Evolutionary conservation across 2,113 vertebrate genomes (phyloP).

Genomic region (Cryptotis parvus): DNA sequence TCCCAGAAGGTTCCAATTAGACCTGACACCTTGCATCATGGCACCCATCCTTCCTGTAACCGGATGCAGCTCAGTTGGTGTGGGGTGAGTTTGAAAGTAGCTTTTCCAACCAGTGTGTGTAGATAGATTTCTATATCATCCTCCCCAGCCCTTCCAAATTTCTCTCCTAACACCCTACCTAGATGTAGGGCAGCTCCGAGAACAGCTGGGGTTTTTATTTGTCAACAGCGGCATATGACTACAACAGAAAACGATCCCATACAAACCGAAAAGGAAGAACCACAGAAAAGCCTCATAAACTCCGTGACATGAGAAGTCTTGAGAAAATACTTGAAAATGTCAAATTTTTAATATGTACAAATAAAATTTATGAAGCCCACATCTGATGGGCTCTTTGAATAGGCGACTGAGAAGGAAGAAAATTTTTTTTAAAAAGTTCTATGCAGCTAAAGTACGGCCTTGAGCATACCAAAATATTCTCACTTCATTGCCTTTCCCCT

Average conservation of each 20-base stretch:
- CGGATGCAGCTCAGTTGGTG: slow-evolving; percentile 33
- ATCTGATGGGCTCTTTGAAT: neutral
- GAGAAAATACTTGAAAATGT: slow-evolving; percentile 7
- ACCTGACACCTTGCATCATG: slow-evolving; percentile 70
- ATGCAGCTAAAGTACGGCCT: neutral
- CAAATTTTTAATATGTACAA: neutral
- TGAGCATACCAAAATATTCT: neutral
- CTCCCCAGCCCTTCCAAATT: neutral
- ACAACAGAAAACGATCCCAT: neutral
- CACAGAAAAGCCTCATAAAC: neutral
- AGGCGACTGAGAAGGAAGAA: neutral
- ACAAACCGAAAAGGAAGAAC: neutral
- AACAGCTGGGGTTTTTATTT: neutral
- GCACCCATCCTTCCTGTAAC: slow-evolving; percentile 12
- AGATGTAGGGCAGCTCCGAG: neutral
- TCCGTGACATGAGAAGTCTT: neutral
- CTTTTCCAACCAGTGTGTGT: slow-evolving; percentile 53
- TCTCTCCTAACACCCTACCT: neutral
- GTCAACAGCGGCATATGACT: slow-evolving; percentile 40
- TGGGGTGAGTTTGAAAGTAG: slow-evolving; percentile 39
- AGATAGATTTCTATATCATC: slow-evolving; percentile 62
- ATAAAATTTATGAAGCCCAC: neutral
- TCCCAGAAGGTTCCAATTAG: slow-evolving; percentile 80
- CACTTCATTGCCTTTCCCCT: neutral
- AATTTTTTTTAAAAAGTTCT: neutral